Evolutionary conservation across 2,888 invertebrate genomes (phyloP), one percentile per base, ranked within the genome.

Genomic region (Pristionchus arcanus): DNA sequence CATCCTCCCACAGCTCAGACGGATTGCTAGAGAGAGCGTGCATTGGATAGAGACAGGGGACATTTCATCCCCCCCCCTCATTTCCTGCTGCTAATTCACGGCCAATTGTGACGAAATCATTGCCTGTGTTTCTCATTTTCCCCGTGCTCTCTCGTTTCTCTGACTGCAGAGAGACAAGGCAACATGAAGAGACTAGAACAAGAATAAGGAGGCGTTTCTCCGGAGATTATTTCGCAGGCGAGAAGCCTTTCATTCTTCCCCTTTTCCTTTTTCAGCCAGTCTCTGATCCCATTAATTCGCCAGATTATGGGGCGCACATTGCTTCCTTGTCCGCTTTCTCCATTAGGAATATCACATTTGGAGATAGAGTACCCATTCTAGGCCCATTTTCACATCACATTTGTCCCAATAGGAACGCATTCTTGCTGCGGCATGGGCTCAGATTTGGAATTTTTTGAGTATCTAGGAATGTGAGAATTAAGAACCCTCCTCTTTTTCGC

Each of bases 51-150:
- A 63, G 63, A 63, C 63, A 63, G 25, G 63, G 5, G 7, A 49
- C 42, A 9, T 49, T 49, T 49, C 63, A 59, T 59, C 19, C 25
- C 59, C 4, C 59, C 4, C 59, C 21, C 31, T 68, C 31, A 34
- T 19, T 68, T 68, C 68, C 68, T 68, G 31, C 68, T 68, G 4
- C 68, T 68, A 68, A 68, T 68, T 68, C 68, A 31, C 68, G 31
- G 31, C 68, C 68, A 68, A 68, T 68, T 68, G 68, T 31, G 68
- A 31, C 13, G 68, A 13, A 13, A 49, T 9, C 11, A 49, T 3
- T 49, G 42, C 13, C 42, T 49, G 42, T 49, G 0, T 49, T 9
- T 1, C 31, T 68, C 5, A 59, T 2, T 66, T 25, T 66, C 66
- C 59, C n/a, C 9, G 7, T 59, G 21, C 21, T 25, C 59, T 59